Evolutionary conservation across 1,140 invertebrate species (phyloP), one percentile per base, ranked within the genome.

Genomic region (Bombus impatiens): DNA sequence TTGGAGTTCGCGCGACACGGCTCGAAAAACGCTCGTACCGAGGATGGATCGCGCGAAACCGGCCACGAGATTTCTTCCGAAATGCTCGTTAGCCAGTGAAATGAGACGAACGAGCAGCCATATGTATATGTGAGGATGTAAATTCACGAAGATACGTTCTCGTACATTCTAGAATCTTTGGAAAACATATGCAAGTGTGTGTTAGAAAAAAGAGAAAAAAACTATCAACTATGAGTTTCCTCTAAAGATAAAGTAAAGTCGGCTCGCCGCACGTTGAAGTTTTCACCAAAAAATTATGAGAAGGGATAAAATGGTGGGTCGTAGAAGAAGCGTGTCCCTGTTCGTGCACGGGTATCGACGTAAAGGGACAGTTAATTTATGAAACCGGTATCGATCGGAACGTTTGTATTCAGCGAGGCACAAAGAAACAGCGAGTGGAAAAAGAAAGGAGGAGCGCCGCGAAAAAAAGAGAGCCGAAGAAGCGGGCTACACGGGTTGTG

Each of bases 301-400:
- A 22, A 53, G 18, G 28, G n/a, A n/a, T 25, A 42, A 32, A 74
- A 65, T 78, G 83, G 42, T 2, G 65, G 42, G 32, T 53, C 12
- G 5, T 15, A 15, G 1, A 22, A 25, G 44, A 13, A 76, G 3
- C 74, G 32, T 57, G 32, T 76, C 32, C 13, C 3, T 22, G 28
- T 59, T 77, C 25, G 65, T 40, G 74, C 47, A 59, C 18, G 62
- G 57, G 78, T 72, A 68, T 82, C 75, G 74, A 87, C 57, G 37
- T 35, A 42, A 67, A 25, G 75, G 79, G 77, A 53, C 44, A 77
- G 77, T 79, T 90, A 90, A 90, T 91, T 91, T 88, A 88, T 88
- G 89, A 85, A 87, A 87, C 84, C 84, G 68, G 77, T 78, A 91
- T 91, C 89, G 89, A 91, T 88, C 87, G 77, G 32, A 3, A 67